A percentile compares a stretch with the other conserved stretches of the same genome.
These are phyloP conservation scores for Scortum barcoo DNA, from an alignment of 2,113 vertebrate species.

Conservation along the genomic window DNA sequence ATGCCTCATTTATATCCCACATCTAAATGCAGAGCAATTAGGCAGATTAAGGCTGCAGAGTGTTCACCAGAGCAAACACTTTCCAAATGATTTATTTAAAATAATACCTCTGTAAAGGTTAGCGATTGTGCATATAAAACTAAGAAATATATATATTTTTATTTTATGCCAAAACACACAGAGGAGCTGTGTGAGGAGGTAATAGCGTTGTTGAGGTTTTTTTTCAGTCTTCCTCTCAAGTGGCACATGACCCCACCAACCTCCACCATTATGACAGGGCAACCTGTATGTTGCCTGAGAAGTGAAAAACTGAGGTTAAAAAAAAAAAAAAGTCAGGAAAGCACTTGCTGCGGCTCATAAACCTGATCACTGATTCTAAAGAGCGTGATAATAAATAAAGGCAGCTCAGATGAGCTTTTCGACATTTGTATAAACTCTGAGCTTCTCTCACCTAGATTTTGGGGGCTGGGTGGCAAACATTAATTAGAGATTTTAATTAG, in stretches of 20 bases:
- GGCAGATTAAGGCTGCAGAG: constrained; percentile 52
- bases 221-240: background rate
- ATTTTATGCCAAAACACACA: background rate
- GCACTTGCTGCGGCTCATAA: background rate
- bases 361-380: background rate
- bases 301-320: background rate
- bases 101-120: background rate
- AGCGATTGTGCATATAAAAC: background rate
- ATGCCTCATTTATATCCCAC: constrained; percentile 70
- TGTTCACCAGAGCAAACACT: constrained; percentile 31
- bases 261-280: background rate
- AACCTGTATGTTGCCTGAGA: background rate
- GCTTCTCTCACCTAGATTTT: background rate
- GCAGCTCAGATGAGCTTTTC: background rate
- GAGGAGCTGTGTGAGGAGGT: too few relatives aligned
- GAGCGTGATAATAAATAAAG: background rate
- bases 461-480: background rate
- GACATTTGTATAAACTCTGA: background rate
- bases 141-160: too few relatives aligned
- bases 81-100: constrained; percentile 17
- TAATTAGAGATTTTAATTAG: background rate
- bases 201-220: too few relatives aligned
- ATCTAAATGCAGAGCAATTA: constrained; percentile 69
- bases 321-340: too few relatives aligned
- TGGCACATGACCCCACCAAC: background rate